Conservation (phyloP, 2,888 invertebrate species). For the Tenthredo mesomela region DNA sequence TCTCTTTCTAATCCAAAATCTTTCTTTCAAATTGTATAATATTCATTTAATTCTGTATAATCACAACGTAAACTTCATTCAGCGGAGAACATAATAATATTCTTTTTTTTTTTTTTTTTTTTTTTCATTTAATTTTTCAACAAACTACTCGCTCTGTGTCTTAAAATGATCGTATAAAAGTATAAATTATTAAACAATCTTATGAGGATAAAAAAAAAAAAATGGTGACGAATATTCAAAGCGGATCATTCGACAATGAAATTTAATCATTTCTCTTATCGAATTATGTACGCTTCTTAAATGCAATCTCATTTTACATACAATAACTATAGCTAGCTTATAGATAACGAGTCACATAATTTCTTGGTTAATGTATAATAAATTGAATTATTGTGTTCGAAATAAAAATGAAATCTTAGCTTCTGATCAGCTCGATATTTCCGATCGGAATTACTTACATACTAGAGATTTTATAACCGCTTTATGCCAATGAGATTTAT, state of each 20-base stretch:
- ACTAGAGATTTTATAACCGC: not conserved
- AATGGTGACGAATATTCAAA: not conserved
- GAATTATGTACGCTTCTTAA: not conserved
- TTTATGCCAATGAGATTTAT: not conserved
- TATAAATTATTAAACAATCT: not conserved
- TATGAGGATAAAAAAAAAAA: not conserved
- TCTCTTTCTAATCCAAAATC: not conserved
- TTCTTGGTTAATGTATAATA: not conserved
- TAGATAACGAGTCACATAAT: conserved; percentile 27
- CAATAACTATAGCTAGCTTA: not conserved
- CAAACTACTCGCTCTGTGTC: not conserved
- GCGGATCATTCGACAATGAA: not conserved
- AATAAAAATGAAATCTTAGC: not conserved
- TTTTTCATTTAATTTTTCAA: not conserved
- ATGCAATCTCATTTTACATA: not conserved
- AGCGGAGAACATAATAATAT: too few relatives aligned
- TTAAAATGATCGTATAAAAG: not conserved
- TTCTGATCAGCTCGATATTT: not conserved
- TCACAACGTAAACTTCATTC: not conserved
- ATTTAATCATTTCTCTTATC: not conserved
- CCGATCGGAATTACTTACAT: not conserved
- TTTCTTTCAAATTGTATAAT: not conserved
- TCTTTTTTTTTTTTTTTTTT: not conserved
- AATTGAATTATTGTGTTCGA: not conserved
- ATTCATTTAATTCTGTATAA: not conserved